phyloP scores from a whole-genome alignment of 2,113 vertebrate species.

The Macrotus californicus region DNA sequence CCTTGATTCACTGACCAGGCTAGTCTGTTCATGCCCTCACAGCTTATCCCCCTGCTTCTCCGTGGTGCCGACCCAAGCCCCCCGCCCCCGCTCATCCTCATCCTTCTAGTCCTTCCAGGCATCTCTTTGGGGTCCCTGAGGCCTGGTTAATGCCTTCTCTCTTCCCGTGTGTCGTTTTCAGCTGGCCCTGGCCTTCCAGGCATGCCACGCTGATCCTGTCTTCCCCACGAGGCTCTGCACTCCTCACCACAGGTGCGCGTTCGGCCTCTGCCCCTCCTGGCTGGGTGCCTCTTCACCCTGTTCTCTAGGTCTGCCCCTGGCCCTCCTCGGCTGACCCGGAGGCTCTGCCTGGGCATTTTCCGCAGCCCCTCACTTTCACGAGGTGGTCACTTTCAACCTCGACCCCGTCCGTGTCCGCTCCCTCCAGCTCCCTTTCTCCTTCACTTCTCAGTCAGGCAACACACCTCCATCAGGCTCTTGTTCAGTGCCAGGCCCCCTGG shows the following conservation, averaged over 20 bases:
- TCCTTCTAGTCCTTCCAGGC: not conserved
- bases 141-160: not conserved
- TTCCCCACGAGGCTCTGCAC: not conserved
- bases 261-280: not conserved
- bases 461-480: not conserved
- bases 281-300: not conserved
- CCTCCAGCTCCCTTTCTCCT: not conserved
- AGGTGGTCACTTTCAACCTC: too few species aligned
- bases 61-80: accelerated
- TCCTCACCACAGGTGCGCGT: not conserved
- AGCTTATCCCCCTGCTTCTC: not conserved
- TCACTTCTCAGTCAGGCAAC: not conserved
- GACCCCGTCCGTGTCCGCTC: not conserved
- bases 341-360: not conserved
- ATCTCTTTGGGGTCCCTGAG: too few species aligned
- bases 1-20: not conserved
- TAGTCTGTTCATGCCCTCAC: accelerated
- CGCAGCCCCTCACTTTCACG: not conserved
- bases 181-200: not conserved
- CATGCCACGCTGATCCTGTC: not conserved
- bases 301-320: not conserved
- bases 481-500: not conserved
- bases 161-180: not conserved
- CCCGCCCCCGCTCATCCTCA: not conserved
- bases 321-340: not conserved